Evolutionary conservation across 1,140 invertebrate genomes (phyloP), one percentile per base, ranked within the genome.

Genomic region (Temnothorax longispinosus): DNA sequence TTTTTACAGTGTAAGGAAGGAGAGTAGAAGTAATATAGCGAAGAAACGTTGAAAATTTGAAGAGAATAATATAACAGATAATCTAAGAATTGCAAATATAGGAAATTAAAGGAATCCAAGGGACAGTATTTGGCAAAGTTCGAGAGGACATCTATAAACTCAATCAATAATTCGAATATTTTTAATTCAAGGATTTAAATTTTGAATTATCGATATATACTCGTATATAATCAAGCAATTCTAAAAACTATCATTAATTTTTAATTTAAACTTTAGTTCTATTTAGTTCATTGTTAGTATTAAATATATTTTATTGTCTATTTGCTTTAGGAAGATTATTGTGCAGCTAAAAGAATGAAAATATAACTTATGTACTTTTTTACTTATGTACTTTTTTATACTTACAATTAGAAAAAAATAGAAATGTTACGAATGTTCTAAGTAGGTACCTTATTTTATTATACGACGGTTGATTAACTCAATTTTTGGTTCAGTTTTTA

Each of bases 401-500:
- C 0, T 74, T 52, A n/a, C 3, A 41, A 27, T 27, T 27, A 27
- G 27, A 64, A 47, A 47, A 47, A 64, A 78, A 50, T 35, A 35
- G 5, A 35, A 21, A 64, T 65, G 1, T 7, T 80, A 1, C 13
- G 1, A 11, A 3, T 6, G 27, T 10, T 35, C 41, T 18, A 2
- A 27, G 3, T 21, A 27, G 1, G 1, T 74, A 11, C 38, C 13
- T 64, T 50, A 47, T 47, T 35, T n/a, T 77, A 64, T 50, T 21
- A 8, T 35, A n/a, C 0, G 4, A 44, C 41, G 0, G 5, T 69
- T 41, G 47, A 54, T 69, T 41, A 32, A 69, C 0, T n/a, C 6
- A 21, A 82, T 47, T n/a, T 72, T 69, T 50, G 13, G 41, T 72
- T 72, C 21, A 72, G 50, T 32, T 21, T 75, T 62, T 60, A 15